phyloP scores from a whole-genome alignment of 2,797 vertebrate species.

The Melanotaenia pygmaea region DNA sequence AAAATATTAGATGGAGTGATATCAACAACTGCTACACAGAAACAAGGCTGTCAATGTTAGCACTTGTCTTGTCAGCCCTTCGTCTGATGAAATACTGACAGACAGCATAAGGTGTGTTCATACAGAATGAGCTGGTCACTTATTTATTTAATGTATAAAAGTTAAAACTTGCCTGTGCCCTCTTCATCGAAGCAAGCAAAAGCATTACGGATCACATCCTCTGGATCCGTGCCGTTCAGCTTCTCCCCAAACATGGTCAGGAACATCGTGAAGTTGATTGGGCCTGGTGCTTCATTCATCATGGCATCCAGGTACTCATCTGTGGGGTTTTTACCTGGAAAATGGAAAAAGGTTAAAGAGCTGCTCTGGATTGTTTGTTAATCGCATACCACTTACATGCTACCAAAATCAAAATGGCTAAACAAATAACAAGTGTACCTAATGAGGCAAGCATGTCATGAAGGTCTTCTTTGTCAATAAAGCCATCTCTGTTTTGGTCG shows the following conservation, averaged over 20 bases:
- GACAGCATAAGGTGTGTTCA: too few species aligned
- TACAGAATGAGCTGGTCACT: too few species aligned
- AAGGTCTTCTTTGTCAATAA: conserved; percentile 96
- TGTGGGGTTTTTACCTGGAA: conserved; percentile 92
- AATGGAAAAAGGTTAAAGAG: neutral
- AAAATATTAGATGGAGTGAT: too few species aligned
- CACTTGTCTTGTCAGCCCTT: too few species aligned
- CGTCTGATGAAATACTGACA: too few species aligned
- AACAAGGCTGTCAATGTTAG: too few species aligned
- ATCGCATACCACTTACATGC: neutral
- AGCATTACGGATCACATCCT: conserved; percentile 94
- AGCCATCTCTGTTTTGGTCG: conserved; percentile 96
- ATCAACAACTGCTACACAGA: too few species aligned
- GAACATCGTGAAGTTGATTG: conserved; percentile 94
- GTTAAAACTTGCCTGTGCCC: conserved; percentile 85
- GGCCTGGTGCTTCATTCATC: conserved; percentile 96
- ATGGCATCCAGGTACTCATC: conserved; percentile 94
- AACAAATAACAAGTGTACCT: conserved; percentile 75
- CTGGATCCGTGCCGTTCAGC: conserved; percentile 93
- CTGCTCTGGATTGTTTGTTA: neutral
- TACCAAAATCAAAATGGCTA: neutral
- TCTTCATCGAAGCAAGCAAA: conserved; percentile 97
- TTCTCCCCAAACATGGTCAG: conserved; percentile 98
- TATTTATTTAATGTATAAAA: neutral
- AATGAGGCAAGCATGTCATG: conserved; percentile 97